Base-by-base conservation (phyloP, 2,888 invertebrate species). In the Acleris holmiana region DNA sequence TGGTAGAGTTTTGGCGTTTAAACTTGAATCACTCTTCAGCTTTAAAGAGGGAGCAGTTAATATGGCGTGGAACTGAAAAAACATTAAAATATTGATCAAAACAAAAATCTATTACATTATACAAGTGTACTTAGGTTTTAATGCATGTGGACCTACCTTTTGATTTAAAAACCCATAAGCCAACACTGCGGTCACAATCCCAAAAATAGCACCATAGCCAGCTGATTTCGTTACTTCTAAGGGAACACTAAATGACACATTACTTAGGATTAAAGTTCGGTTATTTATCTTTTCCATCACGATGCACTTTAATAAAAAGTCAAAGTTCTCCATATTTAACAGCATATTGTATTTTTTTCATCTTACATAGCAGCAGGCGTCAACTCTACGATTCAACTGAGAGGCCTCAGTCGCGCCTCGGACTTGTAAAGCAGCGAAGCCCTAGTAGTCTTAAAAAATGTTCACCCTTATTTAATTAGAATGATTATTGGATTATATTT, bases 151-250 rank as follows among this genome's bases (percentile, higher is more conserved):
- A 13, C 35, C 2, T 67, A 76, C 77, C 71, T 73, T 70, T 48
- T 72, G 65, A 69, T 68, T 70, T 21, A 77, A 68, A 23, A 71
- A 21, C 57, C 67, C 58, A 68, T 75, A 73, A 10, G 73, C 51
- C 4, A 76, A 35, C 35, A 74, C 55, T 25, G 76, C 75, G 23
- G 83, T 69, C 4, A 79, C 53, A 3, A 84, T 70, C 29, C 79
- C 79, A 13, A 76, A 74, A 4, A 76, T 35, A 21, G 77, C 73
- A 44, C 80, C 80, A 55, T 78, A 68, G 54, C 76, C 71, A 10
- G 73, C 66, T 4, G 68, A 68, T 58, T 68, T 69, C 1, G 67
- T 61, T 15, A 70, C 58, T 65, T 67, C 65, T 15, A 50, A n/a
- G 15, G 41, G 25, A 54, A 59, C 61, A 51, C 54, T 64, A 62